phyloP scores from a whole-genome alignment of 2,888 invertebrate genomes.

The Perdita meconis region DNA sequence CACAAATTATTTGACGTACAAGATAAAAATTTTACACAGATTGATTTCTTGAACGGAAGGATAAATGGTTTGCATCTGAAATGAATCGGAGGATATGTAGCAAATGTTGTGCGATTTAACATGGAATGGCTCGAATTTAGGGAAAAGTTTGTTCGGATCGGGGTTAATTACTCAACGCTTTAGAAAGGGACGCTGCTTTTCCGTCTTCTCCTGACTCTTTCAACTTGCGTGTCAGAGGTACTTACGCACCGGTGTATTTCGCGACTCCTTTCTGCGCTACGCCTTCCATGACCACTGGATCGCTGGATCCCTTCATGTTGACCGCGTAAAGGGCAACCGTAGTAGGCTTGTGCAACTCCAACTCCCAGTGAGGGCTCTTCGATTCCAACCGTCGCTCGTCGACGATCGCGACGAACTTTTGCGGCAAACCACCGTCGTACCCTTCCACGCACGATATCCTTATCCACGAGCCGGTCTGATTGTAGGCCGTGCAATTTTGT shows the following conservation, averaged over 20 bases:
- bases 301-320: constrained; percentile 94
- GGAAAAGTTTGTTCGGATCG: too few relatives aligned
- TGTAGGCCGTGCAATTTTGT: constrained; percentile 94
- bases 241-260: constrained; percentile 79
- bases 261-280: constrained; percentile 94
- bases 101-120: too few relatives aligned
- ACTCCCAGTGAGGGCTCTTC: constrained; percentile 79
- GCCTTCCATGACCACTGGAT: constrained; percentile 92
- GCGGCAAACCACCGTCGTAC: constrained; percentile 94
- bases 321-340: constrained; percentile 92
- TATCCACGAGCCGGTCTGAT: constrained; percentile 93
- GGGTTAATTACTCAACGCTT: too few relatives aligned
- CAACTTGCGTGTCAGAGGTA: constrained; percentile 38
- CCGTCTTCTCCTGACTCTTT: neutral
- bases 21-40: too few relatives aligned
- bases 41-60: too few relatives aligned
- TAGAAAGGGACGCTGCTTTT: constrained; percentile 8
- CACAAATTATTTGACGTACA: too few relatives aligned
- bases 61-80: too few relatives aligned
- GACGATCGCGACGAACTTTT: constrained; percentile 89
- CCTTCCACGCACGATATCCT: constrained; percentile 95
- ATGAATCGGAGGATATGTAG: too few relatives aligned
- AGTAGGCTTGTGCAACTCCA: constrained; percentile 82
- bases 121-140: too few relatives aligned
- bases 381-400: constrained; percentile 80